Percentiles rank a stretch among this genome's conserved stretches.
Conservation (phyloP, 1,140 invertebrate genomes). For the Panulirus ornatus region DNA sequence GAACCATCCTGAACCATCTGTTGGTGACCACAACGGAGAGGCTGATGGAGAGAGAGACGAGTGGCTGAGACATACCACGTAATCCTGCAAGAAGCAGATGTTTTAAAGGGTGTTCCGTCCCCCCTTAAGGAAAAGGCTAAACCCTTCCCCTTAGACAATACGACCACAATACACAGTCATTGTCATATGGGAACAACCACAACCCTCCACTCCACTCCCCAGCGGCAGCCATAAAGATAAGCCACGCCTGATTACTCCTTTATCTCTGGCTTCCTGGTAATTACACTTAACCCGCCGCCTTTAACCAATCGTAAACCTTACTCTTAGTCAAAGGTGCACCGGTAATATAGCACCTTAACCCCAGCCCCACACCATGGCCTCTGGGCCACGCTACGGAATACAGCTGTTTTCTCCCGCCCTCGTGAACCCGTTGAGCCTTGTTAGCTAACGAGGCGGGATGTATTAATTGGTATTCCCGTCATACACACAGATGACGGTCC, state of each 20-base stretch:
- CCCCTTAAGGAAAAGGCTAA: no score
- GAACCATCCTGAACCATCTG: no score
- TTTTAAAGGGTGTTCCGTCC: no score
- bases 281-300: constrained; percentile 46
- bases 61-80: no score
- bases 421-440: not conserved
- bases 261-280: constrained; percentile 60
- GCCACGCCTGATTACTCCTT: constrained; percentile 43
- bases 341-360: not conserved
- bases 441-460: constrained; percentile 26
- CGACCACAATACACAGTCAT: no score
- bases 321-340: constrained; percentile 24
- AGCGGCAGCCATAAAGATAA: constrained; percentile 39
- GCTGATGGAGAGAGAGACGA: no score
- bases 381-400: no score
- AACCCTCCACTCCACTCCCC: not conserved
- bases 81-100: no score
- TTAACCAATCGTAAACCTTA: constrained; percentile 53
- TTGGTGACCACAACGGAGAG: no score
- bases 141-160: no score
- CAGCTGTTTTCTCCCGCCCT: not conserved
- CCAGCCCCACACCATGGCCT: not conserved
- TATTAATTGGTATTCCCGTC: constrained; percentile 39
- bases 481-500: constrained; percentile 39
- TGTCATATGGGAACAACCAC: no score